phyloP scores from a whole-genome alignment of 2,888 invertebrate species.

The Tinea semifulvella region DNA sequence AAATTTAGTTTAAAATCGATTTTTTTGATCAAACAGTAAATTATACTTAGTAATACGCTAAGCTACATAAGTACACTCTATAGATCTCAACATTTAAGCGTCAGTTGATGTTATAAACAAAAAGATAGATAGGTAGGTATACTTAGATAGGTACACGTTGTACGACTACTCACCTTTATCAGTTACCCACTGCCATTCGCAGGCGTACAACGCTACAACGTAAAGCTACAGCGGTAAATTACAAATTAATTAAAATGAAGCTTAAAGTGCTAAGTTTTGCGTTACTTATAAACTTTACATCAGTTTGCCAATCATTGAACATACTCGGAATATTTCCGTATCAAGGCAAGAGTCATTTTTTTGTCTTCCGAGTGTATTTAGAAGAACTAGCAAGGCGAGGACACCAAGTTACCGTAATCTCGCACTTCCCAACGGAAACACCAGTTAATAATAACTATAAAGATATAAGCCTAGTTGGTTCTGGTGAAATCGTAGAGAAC shows the following conservation, averaged over 20 bases:
- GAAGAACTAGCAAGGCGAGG: conserved; percentile 68
- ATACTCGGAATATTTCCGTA: conserved; percentile 74
- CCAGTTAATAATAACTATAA: conserved; percentile 61
- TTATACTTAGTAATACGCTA: no score
- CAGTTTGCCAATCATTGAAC: conserved; percentile 29
- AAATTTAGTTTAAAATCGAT: no score
- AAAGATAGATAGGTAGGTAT: no score
- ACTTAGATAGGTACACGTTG: no score
- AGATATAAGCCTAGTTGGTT: conserved; percentile 61
- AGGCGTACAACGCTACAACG: conserved; percentile 1
- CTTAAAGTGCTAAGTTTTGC: conserved; percentile 10
- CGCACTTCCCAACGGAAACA: conserved; percentile 65
- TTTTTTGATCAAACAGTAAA: no score
- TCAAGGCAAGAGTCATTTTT: conserved; percentile 75
- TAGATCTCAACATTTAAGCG: no score
- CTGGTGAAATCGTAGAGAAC: conserved; percentile 29
- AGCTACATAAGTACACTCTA: no score
- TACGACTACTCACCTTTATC: no score
- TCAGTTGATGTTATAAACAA: no score
- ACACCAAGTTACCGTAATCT: conserved; percentile 73
- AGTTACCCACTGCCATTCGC: neutral
- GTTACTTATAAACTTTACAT: conserved; percentile 18
- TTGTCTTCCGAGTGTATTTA: conserved; percentile 68
- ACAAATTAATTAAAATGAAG: conserved; percentile 9
- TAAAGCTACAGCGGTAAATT: neutral